Conservation (phyloP, 2,888 invertebrate genomes). For the Drosophila nr. fundita region DNA sequence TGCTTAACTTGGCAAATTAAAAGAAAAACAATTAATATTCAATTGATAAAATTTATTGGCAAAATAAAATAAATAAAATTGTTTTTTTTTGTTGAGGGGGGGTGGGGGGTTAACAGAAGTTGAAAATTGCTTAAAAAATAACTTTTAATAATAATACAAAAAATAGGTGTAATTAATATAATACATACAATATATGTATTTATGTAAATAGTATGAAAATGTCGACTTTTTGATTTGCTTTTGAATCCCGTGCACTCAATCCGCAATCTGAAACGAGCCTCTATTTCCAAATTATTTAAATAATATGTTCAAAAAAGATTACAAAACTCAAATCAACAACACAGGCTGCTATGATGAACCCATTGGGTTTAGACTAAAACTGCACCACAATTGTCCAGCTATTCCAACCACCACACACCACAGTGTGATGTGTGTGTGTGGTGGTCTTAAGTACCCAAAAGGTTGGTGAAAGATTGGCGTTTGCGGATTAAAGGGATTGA, state of each 20-base stretch:
- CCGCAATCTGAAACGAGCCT: conserved; percentile 9
- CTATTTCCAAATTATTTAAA: conserved; percentile 14
- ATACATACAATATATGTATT: conserved; percentile 54
- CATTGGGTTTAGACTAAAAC: conserved; percentile 85
- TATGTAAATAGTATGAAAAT: conserved; percentile 36
- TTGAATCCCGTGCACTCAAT: conserved; percentile 1
- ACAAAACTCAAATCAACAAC: conserved; percentile 70
- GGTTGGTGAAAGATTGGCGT: conserved; percentile 21
- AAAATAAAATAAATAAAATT: conserved; percentile 73
- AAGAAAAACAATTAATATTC: conserved; percentile 28
- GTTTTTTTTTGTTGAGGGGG: conserved; percentile 24
- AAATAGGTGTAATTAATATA: conserved; percentile 71
- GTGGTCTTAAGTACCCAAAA: conserved; percentile 68
- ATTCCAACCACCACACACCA: conserved; percentile 18
- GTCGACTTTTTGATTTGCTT: conserved; percentile 50
- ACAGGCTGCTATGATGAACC: conserved; percentile 84
- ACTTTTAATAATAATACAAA: conserved; percentile 76
- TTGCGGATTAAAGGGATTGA: conserved; percentile 2
- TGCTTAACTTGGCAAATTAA: conserved; percentile 4
- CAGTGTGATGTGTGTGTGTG: conserved; percentile 9
- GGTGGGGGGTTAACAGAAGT: conserved; percentile 66
- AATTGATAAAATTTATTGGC: conserved; percentile 69
- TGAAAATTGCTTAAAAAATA: conserved; percentile 61
- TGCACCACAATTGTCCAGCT: conserved; percentile 44
- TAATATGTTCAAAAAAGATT: conserved; percentile 35